A percentile compares a stretch with the other conserved stretches of the same genome.
phyloP scores from a whole-genome alignment of 2,888 invertebrate genomes.

The Lasioglossum morio region DNA sequence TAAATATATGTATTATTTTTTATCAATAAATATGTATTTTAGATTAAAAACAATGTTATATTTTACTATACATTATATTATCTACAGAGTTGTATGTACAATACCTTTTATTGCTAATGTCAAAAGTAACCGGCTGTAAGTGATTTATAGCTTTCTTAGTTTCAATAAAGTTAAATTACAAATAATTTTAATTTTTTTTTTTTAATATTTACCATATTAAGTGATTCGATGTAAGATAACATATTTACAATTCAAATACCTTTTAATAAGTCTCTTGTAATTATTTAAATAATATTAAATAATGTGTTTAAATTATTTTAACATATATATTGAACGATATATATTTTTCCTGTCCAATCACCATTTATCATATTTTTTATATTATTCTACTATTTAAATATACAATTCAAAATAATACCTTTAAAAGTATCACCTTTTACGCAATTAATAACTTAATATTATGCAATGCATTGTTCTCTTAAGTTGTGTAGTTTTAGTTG shows the following conservation, averaged over 20 bases:
- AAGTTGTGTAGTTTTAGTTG: constrained; percentile 66
- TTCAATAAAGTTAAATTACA: constrained; percentile 44
- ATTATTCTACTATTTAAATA: constrained; percentile 1
- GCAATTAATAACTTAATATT: constrained; percentile 18
- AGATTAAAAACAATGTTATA: neutral
- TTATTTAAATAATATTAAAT: constrained; percentile 9
- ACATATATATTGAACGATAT: neutral
- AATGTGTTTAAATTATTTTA: neutral
- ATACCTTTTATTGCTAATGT: neutral
- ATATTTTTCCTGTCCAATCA: constrained; percentile 10
- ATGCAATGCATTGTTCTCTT: constrained; percentile 36
- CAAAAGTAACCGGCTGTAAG: neutral
- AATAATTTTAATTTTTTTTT: constrained; percentile 15
- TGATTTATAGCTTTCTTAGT: constrained; percentile 6
- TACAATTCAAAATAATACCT: constrained; percentile 18
- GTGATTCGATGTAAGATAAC: constrained; percentile 23
- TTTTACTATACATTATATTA: neutral
- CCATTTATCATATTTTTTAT: neutral
- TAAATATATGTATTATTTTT: constrained; percentile 30
- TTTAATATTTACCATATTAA: constrained; percentile 5
- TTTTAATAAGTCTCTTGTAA: neutral
- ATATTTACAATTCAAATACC: constrained; percentile 35
- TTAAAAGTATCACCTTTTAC: constrained; percentile 9
- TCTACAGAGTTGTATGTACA: neutral
- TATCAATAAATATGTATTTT: neutral